phyloP scores from a whole-genome alignment of 2,113 vertebrate species.

The Rhodinocichla rosea region DNA sequence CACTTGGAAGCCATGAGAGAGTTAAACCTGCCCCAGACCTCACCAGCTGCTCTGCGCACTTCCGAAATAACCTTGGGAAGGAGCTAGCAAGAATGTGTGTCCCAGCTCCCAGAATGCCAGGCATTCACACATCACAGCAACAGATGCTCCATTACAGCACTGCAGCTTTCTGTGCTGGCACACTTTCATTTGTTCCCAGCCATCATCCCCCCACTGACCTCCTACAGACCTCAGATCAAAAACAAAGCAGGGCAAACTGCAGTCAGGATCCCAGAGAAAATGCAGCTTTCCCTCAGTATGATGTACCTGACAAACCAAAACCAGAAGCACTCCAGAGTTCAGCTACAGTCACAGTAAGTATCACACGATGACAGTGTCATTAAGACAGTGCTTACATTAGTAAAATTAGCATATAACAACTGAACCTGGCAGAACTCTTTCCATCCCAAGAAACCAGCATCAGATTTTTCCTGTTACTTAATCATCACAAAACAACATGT shows the following conservation, averaged over 20 bases:
- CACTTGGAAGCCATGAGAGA: neutral
- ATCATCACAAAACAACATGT: neutral
- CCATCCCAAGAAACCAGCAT: neutral
- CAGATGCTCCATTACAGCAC: neutral
- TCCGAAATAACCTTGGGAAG: neutral
- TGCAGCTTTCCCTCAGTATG: neutral
- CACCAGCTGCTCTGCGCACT: constrained; percentile 5
- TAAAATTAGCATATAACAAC: neutral
- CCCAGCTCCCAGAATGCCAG: neutral
- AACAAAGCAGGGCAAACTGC: neutral
- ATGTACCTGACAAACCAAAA: neutral
- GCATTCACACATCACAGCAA: neutral
- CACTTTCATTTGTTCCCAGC: neutral
- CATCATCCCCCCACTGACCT: neutral
- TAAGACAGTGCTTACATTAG: neutral
- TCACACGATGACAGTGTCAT: accelerated
- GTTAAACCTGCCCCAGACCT: neutral
- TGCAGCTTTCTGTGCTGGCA: neutral
- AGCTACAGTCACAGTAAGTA: neutral
- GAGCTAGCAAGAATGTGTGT: neutral
- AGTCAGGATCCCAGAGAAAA: neutral
- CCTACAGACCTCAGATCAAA: neutral
- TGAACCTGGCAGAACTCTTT: neutral
- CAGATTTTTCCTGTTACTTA: neutral
- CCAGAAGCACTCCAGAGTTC: neutral